phyloP scores from a whole-genome alignment of 2,113 vertebrate genomes.

The Elachura formosa region DNA sequence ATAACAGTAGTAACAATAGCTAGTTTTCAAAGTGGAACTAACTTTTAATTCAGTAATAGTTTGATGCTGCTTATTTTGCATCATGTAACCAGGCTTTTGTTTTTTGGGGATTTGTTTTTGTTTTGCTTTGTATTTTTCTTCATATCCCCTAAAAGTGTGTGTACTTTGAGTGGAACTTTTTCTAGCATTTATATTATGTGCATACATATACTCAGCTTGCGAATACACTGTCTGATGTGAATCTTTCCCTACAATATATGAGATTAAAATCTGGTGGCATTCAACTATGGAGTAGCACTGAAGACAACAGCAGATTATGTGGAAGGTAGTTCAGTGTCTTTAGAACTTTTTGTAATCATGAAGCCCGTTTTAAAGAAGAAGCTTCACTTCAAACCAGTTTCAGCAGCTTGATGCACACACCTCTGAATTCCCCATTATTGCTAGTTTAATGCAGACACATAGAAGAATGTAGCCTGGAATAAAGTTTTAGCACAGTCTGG shows the following conservation, averaged over 20 bases:
- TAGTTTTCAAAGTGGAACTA: background rate
- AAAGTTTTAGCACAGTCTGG: background rate
- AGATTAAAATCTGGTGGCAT: background rate
- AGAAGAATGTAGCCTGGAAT: background rate
- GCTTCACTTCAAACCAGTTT: background rate
- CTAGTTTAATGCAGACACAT: background rate
- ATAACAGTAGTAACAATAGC: background rate
- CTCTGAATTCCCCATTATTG: background rate
- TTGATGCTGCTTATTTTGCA: background rate
- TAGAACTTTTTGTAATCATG: background rate
- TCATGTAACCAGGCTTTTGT: rapidly evolving
- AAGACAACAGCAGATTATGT: background rate
- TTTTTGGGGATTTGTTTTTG: too few species aligned
- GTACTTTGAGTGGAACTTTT: background rate
- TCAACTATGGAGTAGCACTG: background rate
- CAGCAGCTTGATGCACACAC: background rate
- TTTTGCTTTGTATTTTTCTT: background rate
- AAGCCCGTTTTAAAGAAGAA: background rate
- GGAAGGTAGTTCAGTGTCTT: background rate
- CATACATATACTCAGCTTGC: background rate
- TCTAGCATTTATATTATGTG: background rate
- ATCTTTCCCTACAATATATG: background rate
- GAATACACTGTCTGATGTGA: background rate
- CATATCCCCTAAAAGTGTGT: background rate
- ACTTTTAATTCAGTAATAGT: background rate